Base-by-base conservation (phyloP, 2,797 vertebrate genomes). In the Channa striata region DNA sequence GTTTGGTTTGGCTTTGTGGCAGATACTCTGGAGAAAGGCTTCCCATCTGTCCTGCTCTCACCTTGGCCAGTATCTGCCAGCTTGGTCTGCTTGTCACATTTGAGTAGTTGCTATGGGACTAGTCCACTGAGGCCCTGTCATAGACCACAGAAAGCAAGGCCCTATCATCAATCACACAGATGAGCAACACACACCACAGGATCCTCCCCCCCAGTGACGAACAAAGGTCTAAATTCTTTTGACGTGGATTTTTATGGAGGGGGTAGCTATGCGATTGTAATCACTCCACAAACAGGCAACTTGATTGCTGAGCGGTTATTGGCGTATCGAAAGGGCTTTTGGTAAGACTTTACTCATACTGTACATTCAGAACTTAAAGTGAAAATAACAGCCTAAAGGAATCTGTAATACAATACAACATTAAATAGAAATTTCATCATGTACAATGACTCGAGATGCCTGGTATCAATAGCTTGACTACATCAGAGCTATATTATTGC, bases 1-100 rank as follows among this genome's bases (percentile, higher is more conserved):
- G 85, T 82, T 86, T 82, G 77, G 69, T 79, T 82, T 57, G 67
- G 69, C 78, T 85, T 82, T 82, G 67, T 74, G 68, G 72, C 66
- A 53, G 63, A 88, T 62, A 74, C 78, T 83, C 69, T 71, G 63
- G 87, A 83, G 87, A 79, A 75, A 71, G 11, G 78, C 67, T 79
- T 85, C 82, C 84, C 89, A 87, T 89, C 86, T 89, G 87, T 92
- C 89, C 86, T 81, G 84, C 72, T 86, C 87, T 92, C 87, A 91
- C 91, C 92, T 91, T 90, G 86, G 87, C 84, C 78, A 54, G 59
- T 81, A 84, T 84, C 81, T 81, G 89, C 82, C 78, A 80, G 65
- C 83, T 72, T 79, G 81, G 79, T 80, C 83, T 59, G 69, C 86
- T 87, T 92, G 90, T 92, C 90, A 91, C 83, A 82, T 86, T 85